Evolutionary conservation across 2,888 invertebrate species (phyloP).

Genomic region (Tetrapedia diversipes): DNA sequence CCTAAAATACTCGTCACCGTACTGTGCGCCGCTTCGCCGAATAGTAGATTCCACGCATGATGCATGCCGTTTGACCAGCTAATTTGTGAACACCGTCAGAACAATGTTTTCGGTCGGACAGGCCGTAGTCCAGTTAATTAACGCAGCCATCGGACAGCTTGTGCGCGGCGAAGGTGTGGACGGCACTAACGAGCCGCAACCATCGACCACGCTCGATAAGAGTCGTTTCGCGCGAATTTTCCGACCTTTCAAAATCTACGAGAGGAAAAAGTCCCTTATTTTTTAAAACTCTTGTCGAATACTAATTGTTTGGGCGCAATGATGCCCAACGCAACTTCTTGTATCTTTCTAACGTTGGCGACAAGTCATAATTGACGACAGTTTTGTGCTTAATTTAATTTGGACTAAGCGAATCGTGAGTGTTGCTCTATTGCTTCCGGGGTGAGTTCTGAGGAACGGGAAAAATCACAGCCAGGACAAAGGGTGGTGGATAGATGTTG

Average conservation of each 20-base stretch:
- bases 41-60: background rate
- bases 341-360: too few species aligned
- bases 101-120: constrained; percentile 8
- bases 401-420: too few species aligned
- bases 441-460: too few species aligned
- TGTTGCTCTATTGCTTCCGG: too few species aligned
- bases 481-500: too few species aligned
- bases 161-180: constrained; percentile 10
- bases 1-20: background rate
- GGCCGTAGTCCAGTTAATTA: constrained; percentile 30
- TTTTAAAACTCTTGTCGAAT: too few species aligned
- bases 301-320: too few species aligned
- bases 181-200: constrained; percentile 35
- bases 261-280: too few species aligned
- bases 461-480: too few species aligned
- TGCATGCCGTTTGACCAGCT: constrained; percentile 6
- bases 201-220: constrained; percentile 34
- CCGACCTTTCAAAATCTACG: background rate
- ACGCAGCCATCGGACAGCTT: constrained; percentile 14
- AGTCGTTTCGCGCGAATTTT: background rate
- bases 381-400: too few species aligned
- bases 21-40: background rate
- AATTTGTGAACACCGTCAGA: constrained; percentile 22
- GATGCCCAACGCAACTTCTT: too few species aligned
- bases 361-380: too few species aligned